Conservation (phyloP, 2,113 vertebrate species). For the Speoplatyrhinus poulsoni region DNA sequence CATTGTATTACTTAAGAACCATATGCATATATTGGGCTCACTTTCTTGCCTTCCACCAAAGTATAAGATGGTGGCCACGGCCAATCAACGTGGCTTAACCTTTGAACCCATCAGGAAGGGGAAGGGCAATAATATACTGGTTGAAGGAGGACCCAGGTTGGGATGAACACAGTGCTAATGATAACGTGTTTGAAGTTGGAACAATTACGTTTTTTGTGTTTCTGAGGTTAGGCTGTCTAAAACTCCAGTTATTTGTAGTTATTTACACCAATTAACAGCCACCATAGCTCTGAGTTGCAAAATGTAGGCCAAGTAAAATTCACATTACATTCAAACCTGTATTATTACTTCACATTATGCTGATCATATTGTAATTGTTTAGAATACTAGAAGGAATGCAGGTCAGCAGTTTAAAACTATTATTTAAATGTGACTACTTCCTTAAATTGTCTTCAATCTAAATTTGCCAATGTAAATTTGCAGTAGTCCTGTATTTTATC, state of each 20-base stretch:
- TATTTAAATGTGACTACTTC: no score
- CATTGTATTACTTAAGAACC: not conserved
- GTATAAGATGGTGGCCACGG: conserved; percentile 51
- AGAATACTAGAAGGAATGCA: not conserved
- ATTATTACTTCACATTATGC: no score
- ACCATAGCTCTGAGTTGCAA: no score
- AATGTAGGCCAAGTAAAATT: no score
- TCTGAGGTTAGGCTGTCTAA: conserved; percentile 15
- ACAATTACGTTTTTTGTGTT: not conserved
- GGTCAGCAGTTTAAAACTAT: no score
- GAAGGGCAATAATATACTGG: conserved; percentile 44
- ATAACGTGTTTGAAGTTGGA: not conserved
- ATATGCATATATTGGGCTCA: conserved; percentile 36
- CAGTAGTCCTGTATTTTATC: not conserved
- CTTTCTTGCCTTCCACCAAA: conserved; percentile 57
- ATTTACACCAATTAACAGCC: not conserved
- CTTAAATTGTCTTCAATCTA: not conserved
- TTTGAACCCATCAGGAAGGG: conserved; percentile 65
- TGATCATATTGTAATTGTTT: not conserved
- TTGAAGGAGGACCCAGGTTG: conserved; percentile 13
- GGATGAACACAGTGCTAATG: conserved; percentile 12
- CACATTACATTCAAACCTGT: no score
- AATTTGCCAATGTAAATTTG: not conserved
- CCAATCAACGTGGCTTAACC: conserved; percentile 63
- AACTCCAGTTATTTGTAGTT: not conserved